These are phyloP conservation scores for Magallana nippona DNA, from an alignment of 2,888 invertebrate genomes.

Conservation along the genomic window DNA sequence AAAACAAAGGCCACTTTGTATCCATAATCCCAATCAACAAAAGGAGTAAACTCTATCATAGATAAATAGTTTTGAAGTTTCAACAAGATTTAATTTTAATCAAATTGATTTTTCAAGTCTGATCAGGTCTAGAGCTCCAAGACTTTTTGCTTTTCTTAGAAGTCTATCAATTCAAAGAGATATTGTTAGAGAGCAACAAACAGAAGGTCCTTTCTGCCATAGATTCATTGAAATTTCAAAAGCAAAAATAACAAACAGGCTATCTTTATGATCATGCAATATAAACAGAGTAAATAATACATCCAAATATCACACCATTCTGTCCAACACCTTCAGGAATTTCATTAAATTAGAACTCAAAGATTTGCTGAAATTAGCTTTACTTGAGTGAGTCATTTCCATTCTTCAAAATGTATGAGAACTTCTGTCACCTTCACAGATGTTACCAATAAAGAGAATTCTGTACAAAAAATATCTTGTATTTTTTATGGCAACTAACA, in stretches of 20 bases:
- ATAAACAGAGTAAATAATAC: conserved; percentile 11
- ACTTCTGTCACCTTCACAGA: conserved; percentile 15
- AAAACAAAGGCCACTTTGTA: too few species aligned
- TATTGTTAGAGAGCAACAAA: background rate
- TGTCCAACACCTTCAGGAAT: background rate
- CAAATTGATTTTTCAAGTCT: background rate
- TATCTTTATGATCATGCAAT: conserved; percentile 16
- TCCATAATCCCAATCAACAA: too few species aligned
- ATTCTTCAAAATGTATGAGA: background rate
- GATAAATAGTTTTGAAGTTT: too few species aligned
- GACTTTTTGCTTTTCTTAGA: background rate
- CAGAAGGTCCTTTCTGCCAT: background rate
- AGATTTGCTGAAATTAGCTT: conserved; percentile 19
- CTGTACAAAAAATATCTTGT: background rate
- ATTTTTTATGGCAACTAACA: conserved; percentile 1
- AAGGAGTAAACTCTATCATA: too few species aligned
- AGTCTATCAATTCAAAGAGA: background rate
- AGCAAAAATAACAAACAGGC: conserved; percentile 4
- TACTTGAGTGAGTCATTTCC: conserved; percentile 7
- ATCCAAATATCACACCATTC: background rate
- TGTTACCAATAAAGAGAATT: conserved; percentile 12
- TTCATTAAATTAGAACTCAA: background rate
- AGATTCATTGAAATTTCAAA: conserved; percentile 11
- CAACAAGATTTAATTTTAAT: too few species aligned
- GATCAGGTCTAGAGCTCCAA: background rate